Evolutionary conservation across 2,113 vertebrate species (phyloP).

Genomic region (Cyanistes caeruleus): DNA sequence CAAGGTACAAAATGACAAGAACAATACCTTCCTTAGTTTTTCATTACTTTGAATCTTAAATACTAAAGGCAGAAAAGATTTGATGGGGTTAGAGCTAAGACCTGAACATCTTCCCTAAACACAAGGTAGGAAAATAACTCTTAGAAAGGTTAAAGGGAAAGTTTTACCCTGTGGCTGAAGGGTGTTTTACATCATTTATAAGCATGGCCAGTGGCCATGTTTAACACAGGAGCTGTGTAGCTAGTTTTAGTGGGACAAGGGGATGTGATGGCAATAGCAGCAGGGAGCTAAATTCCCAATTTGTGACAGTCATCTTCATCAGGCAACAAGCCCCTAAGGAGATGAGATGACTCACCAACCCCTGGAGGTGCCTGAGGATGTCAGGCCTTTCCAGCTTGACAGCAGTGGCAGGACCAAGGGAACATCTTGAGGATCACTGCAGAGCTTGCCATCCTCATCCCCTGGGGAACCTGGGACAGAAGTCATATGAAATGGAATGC

Average conservation of each 20-base stretch:
- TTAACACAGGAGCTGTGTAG: neutral
- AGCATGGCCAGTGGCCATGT: neutral
- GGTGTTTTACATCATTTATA: neutral
- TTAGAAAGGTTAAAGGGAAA: neutral
- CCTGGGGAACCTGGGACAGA: neutral
- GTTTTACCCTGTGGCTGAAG: neutral
- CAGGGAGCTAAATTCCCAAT: neutral
- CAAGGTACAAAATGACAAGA: neutral
- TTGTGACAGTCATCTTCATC: neutral
- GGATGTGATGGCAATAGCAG: neutral
- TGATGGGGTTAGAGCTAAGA: neutral
- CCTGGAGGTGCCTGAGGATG: fast-evolving
- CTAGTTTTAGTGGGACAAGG: neutral
- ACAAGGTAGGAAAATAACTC: neutral
- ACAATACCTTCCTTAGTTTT: neutral
- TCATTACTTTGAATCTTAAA: neutral
- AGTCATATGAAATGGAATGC: neutral
- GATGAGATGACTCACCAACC: neutral
- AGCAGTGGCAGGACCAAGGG: neutral
- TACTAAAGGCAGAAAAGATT: neutral
- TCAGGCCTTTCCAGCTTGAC: neutral
- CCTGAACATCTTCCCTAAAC: neutral
- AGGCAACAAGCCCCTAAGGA: neutral
- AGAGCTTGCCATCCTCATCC: neutral
- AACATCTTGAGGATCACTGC: neutral